Percentiles rank a stretch among this genome's conserved stretches.
These are phyloP conservation scores for Ahaetulla prasina DNA, from an alignment of 2,113 vertebrate species.

Conservation along the genomic window DNA sequence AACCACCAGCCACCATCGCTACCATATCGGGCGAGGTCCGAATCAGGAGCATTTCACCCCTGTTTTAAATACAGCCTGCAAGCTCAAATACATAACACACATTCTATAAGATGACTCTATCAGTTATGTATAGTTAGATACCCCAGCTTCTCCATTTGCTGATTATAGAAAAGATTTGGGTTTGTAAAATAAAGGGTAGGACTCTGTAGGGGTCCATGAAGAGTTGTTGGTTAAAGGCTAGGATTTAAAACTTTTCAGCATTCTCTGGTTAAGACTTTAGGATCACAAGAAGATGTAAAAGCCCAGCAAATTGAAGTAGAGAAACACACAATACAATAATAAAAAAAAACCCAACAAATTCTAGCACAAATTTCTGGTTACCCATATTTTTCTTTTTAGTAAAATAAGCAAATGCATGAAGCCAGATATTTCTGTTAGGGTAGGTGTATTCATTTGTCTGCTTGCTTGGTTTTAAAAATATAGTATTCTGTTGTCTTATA, in stretches of 20 bases:
- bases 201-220: background rate
- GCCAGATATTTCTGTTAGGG: background rate
- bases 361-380: background rate
- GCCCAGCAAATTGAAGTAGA: background rate
- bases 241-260: background rate
- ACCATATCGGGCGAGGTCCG: no score
- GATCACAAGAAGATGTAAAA: background rate
- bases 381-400: background rate
- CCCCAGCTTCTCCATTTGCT: background rate
- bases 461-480: background rate
- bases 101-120: background rate
- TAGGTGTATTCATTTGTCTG: background rate
- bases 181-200: background rate
- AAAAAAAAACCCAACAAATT: background rate
- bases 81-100: background rate
- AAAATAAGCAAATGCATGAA: background rate
- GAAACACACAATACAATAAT: background rate
- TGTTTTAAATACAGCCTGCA: background rate
- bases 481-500: background rate
- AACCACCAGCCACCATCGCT: no score
- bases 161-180: background rate
- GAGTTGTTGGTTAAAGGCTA: background rate
- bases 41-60: no score
- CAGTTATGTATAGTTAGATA: background rate
- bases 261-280: background rate